A percentile compares a stretch with the other conserved stretches of the same genome.
These are phyloP conservation scores for Symphodus melops DNA, from an alignment of 2,113 vertebrate species.

Conservation along the genomic window DNA sequence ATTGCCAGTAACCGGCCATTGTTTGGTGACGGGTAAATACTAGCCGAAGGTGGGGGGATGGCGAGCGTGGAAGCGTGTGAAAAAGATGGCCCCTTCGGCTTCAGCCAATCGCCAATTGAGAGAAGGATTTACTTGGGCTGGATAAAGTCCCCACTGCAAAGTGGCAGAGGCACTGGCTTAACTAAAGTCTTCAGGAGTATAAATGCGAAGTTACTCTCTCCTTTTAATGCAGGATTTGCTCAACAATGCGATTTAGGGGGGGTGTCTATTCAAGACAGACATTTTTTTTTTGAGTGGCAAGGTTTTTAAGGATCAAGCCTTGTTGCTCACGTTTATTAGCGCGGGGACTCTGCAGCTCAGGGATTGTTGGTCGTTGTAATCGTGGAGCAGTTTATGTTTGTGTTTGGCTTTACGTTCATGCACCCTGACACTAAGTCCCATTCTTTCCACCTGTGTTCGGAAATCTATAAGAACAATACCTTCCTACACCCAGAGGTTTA, in stretches of 20 bases:
- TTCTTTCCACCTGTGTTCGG: constrained; percentile 41
- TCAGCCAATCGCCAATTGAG: constrained; percentile 72
- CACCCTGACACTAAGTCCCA: constrained; percentile 62
- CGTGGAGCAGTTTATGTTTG: constrained; percentile 71
- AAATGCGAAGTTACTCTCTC: constrained; percentile 95
- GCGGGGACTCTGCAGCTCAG: constrained; percentile 60
- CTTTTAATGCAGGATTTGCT: constrained; percentile 95
- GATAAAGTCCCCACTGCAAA: constrained; percentile 72
- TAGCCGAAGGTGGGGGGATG: constrained; percentile 55
- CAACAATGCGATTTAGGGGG: constrained; percentile 94
- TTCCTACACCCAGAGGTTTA: constrained; percentile 46
- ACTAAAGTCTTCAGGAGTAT: constrained; percentile 92
- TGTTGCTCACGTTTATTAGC: constrained; percentile 96
- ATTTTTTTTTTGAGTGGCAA: constrained; percentile 80
- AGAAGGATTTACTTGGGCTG: constrained; percentile 71
- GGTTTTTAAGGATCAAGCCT: constrained; percentile 94
- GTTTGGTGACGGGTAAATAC: constrained; percentile 83
- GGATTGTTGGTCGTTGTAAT: constrained; percentile 74
- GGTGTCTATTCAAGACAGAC: constrained; percentile 88
- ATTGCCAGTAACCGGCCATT: constrained; percentile 83
- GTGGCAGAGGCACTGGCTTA: constrained; percentile 94
- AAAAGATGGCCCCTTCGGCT: constrained; percentile 75
- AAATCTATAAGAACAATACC: constrained; percentile 64
- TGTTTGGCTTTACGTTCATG: constrained; percentile 51
- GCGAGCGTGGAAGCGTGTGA: constrained; percentile 70